Conservation (phyloP, 2,888 invertebrate species). For the Horisme vitalbata region DNA sequence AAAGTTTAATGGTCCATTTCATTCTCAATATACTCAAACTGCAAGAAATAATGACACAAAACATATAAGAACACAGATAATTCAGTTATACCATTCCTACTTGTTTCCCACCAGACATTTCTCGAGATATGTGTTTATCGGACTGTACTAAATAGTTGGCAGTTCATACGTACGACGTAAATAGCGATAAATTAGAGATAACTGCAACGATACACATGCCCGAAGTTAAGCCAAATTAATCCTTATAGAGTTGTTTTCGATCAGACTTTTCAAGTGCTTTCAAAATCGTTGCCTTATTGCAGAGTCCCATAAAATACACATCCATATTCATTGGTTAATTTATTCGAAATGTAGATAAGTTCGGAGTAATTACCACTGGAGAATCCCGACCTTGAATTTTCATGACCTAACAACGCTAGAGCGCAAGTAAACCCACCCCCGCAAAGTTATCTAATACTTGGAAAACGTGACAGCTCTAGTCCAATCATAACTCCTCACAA, state of each 20-base stretch:
- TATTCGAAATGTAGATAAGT: neutral
- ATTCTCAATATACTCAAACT: no score
- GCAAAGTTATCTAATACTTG: neutral
- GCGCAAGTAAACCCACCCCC: neutral
- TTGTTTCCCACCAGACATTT: neutral
- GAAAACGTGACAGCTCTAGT: neutral
- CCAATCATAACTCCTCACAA: conserved; percentile 5
- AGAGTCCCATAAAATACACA: no score
- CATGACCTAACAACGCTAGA: neutral
- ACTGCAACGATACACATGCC: neutral
- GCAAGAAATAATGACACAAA: no score
- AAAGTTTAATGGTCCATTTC: no score
- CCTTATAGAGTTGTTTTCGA: no score
- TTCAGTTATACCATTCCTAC: no score
- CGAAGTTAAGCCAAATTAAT: neutral
- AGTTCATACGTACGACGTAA: conserved; percentile 3
- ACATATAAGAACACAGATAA: no score
- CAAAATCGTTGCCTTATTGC: neutral
- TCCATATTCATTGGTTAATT: neutral
- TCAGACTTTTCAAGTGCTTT: neutral
- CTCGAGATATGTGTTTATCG: conserved; percentile 7
- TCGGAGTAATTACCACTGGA: neutral
- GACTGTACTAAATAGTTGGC: conserved; percentile 6
- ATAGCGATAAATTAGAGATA: conserved; percentile 1
- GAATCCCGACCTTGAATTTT: neutral